Base-by-base conservation (phyloP, 2,888 invertebrate species). In the Mythimna loreyi region DNA sequence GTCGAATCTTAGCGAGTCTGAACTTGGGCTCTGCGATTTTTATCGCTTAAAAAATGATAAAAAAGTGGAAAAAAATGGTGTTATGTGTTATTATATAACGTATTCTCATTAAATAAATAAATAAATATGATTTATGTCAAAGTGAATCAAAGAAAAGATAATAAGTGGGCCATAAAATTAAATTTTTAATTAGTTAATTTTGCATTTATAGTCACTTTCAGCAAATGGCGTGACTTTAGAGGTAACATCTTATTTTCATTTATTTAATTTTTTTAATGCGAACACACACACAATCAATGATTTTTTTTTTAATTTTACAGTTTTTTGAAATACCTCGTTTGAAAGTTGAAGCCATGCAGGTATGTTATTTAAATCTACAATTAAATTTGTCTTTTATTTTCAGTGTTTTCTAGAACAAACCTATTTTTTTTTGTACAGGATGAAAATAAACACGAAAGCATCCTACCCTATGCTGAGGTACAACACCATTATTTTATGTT, bases 251-350 rank as follows among this genome's bases (percentile, higher is more conserved):
- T 33, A 6, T 40, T 40, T 40, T 4, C 2, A 13, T 33, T 28
- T 63, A 43, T 45, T 4, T 8, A 4, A 13, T 40, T n/a, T 3
- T 36, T 3, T 11, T 13, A 36, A 0, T n/a, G n/a, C n/a, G n/a
- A n/a, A n/a, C n/a, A n/a, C n/a, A n/a, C n/a, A n/a, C n/a, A n/a
- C n/a, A n/a, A n/a, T n/a, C n/a, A n/a, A n/a, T n/a, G 3, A 21
- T 28, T 49, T 19, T 16, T 19, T 36, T 33, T 13, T 23, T 52
- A 0, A 5, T 23, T 36, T 70, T 55, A 33, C 19, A 72, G 72
- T 72, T 72, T 33, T 75, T 58, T 40, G 67, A 72, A 58, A 72
- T 72, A 47, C 72, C 72, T 40, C 75, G 68, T 2, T 13, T 72
- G 11, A 72, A 67, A 52, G 25, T 30, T 8, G 57, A 72, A 21